These are phyloP conservation scores for Himalopsyche anomala DNA, from an alignment of 2,888 invertebrate species.

Conservation along the genomic window DNA sequence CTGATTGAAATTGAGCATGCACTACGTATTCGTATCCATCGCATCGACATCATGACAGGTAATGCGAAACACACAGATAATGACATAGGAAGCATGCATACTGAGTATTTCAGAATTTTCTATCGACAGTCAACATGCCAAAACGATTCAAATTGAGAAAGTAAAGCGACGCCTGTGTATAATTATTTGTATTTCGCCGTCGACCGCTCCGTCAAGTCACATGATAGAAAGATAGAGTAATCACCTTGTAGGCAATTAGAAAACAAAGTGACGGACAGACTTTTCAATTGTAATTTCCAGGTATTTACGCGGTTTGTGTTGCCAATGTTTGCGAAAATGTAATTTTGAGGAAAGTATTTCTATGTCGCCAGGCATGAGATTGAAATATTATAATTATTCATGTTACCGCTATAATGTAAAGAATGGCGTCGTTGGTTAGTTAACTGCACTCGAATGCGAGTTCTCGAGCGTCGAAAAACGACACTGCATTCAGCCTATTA, in stretches of 20 bases:
- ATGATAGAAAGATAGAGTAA: neutral
- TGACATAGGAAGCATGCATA: constrained; percentile 3
- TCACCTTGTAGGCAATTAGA: neutral
- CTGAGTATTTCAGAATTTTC: constrained; percentile 1
- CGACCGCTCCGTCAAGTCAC: neutral
- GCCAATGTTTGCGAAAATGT: too few species aligned
- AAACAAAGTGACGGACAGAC: neutral
- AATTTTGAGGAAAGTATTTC: too few species aligned
- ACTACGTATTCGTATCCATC: neutral
- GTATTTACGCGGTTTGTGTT: too few species aligned
- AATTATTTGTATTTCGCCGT: neutral
- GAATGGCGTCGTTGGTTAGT: too few species aligned
- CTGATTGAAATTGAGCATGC: neutral
- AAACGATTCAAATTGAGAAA: constrained; percentile 36
- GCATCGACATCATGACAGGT: neutral
- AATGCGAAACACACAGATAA: neutral
- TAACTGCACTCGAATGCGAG: neutral
- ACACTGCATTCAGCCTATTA: too few species aligned
- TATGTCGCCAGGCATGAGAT: too few species aligned
- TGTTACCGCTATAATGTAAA: too few species aligned
- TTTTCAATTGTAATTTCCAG: too few species aligned
- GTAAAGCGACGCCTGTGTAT: constrained; percentile 1
- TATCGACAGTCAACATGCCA: constrained; percentile 27
- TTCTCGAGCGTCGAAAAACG: neutral
- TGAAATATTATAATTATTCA: too few species aligned